Conservation (phyloP, 2,888 invertebrate genomes). For the Leptopilina myrica region DNA sequence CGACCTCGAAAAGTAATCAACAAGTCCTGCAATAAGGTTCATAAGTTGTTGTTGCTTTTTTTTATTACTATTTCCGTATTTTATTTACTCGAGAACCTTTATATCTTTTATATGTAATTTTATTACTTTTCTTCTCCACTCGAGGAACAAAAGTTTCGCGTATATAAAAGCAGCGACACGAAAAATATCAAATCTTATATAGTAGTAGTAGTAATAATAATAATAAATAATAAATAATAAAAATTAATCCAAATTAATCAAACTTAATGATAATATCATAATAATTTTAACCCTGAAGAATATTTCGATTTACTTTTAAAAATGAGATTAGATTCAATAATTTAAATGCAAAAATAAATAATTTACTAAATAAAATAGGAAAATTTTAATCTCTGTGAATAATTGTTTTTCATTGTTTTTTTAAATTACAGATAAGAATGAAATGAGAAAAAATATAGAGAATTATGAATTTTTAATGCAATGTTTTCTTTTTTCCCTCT, state of each 20-base stretch:
- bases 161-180: not conserved
- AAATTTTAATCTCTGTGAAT: not conserved
- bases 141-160: no score
- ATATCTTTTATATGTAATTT: not conserved
- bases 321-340: no score
- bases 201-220: not conserved
- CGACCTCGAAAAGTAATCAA: not conserved
- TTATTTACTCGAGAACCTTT: no score
- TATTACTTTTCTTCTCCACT: not conserved
- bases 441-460: not conserved
- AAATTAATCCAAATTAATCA: no score
- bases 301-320: no score
- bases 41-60: not conserved
- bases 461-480: not conserved
- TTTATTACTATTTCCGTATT: not conserved
- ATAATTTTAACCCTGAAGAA: no score
- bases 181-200: not conserved
- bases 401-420: not conserved
- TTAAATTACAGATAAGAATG: not conserved
- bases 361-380: no score
- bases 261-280: no score
- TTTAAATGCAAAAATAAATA: no score
- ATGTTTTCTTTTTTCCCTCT: not conserved
- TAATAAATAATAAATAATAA: not conserved
- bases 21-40: conserved; percentile 3